Evolutionary conservation across 2,113 vertebrate species (phyloP).

Genomic region (Myiopsitta monachus): DNA sequence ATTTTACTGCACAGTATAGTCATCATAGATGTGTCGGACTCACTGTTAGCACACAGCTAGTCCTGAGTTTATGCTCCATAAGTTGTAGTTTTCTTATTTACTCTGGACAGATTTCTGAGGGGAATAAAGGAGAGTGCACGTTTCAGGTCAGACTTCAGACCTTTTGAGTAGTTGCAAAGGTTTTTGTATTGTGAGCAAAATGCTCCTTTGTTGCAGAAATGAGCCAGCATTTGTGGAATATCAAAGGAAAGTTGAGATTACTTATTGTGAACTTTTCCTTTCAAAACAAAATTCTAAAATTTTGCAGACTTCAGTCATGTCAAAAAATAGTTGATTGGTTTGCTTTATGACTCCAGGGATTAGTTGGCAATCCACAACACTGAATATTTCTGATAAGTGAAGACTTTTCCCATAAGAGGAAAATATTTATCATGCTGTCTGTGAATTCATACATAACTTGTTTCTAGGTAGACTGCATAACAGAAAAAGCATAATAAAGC

Average conservation of each 20-base stretch:
- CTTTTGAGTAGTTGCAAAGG: background rate
- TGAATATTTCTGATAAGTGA: background rate
- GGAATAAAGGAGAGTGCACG: background rate
- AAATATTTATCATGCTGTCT: background rate
- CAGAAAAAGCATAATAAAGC: background rate
- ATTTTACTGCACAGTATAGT: background rate
- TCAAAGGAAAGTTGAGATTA: background rate
- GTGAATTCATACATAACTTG: background rate
- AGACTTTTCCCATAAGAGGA: background rate
- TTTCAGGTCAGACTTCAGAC: background rate
- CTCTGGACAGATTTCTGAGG: background rate
- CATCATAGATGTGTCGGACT: background rate
- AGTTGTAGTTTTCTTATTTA: background rate
- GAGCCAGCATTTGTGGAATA: background rate
- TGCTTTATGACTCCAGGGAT: background rate
- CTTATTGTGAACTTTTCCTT: background rate
- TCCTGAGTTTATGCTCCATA: background rate
- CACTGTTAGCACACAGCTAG: rapidly evolving
- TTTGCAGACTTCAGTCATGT: background rate
- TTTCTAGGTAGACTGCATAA: background rate
- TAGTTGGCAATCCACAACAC: background rate
- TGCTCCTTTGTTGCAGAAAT: background rate
- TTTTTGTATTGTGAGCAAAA: background rate
- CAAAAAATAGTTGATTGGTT: background rate
- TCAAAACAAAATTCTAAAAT: background rate